A percentile compares a stretch with the other conserved stretches of the same genome.
Conservation (phyloP, 1,140 invertebrate species). For the Pseudomyrmex flavicornis region DNA sequence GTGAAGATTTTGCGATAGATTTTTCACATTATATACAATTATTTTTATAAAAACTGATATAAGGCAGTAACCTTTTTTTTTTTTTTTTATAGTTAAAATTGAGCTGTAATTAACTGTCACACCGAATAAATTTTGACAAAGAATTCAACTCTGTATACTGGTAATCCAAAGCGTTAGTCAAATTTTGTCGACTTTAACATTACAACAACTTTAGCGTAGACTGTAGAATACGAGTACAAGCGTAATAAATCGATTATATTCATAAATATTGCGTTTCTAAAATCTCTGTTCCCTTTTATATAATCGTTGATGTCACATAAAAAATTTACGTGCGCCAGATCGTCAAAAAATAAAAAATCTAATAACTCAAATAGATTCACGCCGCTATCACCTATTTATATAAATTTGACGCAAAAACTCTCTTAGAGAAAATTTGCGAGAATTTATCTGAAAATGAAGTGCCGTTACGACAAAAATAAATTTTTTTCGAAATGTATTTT, state of each 20-base stretch:
- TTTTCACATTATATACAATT: conserved; percentile 10
- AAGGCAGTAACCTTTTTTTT: background rate
- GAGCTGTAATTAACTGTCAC: conserved; percentile 90
- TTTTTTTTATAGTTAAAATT: conserved; percentile 69
- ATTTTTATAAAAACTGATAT: background rate
- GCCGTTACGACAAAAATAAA: background rate
- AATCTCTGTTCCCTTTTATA: background rate
- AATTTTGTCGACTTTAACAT: conserved; percentile 88
- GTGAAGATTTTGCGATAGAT: background rate
- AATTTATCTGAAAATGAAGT: background rate
- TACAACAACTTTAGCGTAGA: conserved; percentile 60
- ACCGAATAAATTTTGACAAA: conserved; percentile 90
- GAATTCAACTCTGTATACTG: conserved; percentile 81
- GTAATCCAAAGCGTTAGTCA: conserved; percentile 88
- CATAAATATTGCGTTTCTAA: conserved; percentile 55
- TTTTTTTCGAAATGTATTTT: too few species aligned
- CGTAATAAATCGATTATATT: conserved; percentile 69
- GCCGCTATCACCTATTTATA: background rate
- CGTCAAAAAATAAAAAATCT: background rate
- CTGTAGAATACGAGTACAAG: conserved; percentile 40
- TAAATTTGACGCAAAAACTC: background rate
- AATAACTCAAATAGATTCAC: background rate
- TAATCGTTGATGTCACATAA: background rate
- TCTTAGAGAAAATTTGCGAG: background rate
- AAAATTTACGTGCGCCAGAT: background rate